These are phyloP conservation scores for Virgularia gustaviana DNA, from an alignment of 92 coral and sea anemone genomes.

Conservation along the genomic window DNA sequence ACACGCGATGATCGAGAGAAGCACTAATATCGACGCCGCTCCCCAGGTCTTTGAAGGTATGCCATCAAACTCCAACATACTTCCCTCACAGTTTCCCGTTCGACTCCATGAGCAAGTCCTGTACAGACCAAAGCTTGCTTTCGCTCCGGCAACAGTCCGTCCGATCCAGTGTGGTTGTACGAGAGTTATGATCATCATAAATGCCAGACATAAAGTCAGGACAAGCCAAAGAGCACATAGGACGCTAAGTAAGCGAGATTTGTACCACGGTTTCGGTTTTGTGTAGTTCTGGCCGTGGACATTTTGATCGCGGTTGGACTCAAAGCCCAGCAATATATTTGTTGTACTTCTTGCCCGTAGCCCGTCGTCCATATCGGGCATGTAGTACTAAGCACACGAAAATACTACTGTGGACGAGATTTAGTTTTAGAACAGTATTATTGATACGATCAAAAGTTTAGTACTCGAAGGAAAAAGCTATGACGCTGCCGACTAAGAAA, in stretches of 20 bases:
- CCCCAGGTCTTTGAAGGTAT: conserved; percentile 87
- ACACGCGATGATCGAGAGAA: conserved; percentile 63
- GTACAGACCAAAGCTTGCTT: conserved; percentile 77
- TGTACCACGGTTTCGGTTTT: conserved; percentile 93
- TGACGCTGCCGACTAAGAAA: conserved; percentile 16
- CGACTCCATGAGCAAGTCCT: conserved; percentile 67
- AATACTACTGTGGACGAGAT: background rate
- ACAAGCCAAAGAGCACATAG: conserved; percentile 80
- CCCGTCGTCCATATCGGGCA: conserved; percentile 12
- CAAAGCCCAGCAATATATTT: conserved; percentile 3
- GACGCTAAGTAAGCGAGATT: conserved; percentile 73
- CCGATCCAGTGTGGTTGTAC: conserved; percentile 99
- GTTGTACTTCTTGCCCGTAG: conserved; percentile 32
- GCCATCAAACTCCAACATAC: conserved; percentile 57
- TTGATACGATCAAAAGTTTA: too few relatives aligned
- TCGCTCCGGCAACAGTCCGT: conserved; percentile 29
- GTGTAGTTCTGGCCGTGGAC: background rate
- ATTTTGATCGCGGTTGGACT: background rate
- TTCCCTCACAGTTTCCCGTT: conserved; percentile 66
- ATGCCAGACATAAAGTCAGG: conserved; percentile 74
- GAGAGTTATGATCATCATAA: conserved; percentile 85
- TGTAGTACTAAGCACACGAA: background rate
- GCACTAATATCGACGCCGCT: conserved; percentile 77
- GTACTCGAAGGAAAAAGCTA: background rate
- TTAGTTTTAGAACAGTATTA: background rate